These are phyloP conservation scores for Callinectes sapidus DNA, from an alignment of 2,888 invertebrate genomes.

Conservation along the genomic window DNA sequence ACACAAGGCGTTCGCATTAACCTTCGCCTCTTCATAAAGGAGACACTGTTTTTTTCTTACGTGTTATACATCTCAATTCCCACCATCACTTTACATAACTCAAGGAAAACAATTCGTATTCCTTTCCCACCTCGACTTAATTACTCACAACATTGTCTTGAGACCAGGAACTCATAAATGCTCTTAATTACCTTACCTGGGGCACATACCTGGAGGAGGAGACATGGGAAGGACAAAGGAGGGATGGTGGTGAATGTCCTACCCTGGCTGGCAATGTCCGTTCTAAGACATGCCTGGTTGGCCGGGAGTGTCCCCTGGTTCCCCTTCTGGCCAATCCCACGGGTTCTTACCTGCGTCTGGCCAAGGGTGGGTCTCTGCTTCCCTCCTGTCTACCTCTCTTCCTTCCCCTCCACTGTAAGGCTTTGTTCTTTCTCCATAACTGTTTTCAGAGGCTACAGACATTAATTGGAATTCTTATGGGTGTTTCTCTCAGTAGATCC, in stretches of 20 bases:
- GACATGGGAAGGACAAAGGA: not conserved
- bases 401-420: not conserved
- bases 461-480: no score
- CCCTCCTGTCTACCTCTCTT: not conserved
- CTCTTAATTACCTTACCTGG: not conserved
- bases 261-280: not conserved
- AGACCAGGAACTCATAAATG: not conserved
- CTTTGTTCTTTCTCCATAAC: not conserved
- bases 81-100: not conserved
- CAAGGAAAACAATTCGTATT: not conserved
- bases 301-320: not conserved
- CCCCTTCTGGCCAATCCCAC: not conserved
- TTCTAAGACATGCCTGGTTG: not conserved
- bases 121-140: not conserved
- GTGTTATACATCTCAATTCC: no score
- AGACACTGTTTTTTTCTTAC: not conserved
- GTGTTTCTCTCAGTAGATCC: no score
- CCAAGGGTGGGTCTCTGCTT: not conserved
- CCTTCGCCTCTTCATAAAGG: not conserved
- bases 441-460: not conserved
- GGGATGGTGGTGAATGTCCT: not conserved
- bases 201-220: not conserved
- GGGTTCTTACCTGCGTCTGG: not conserved
- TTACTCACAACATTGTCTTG: not conserved
- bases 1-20: not conserved